A percentile compares a stretch with the other conserved stretches of the same genome.
phyloP scores from a whole-genome alignment of 2,113 vertebrate species.

The Craseonycteris thonglongyai region DNA sequence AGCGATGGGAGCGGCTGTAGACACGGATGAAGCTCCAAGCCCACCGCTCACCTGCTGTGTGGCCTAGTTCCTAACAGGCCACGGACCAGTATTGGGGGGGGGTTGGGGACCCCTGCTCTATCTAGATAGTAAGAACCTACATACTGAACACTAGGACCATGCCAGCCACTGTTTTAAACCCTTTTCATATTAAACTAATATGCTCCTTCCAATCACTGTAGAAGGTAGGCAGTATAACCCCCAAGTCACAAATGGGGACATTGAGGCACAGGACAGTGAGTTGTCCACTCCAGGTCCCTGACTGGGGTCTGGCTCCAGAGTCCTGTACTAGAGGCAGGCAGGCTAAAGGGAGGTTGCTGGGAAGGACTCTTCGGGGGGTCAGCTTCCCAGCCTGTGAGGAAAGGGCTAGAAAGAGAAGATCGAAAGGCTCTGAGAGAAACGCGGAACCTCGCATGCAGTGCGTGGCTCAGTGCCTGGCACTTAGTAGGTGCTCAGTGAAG shows the following conservation, averaged over 20 bases:
- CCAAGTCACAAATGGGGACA: not conserved
- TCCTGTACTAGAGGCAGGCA: not conserved
- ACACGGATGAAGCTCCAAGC: too few relatives aligned
- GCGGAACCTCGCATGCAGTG: fast-evolving
- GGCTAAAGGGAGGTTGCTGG: not conserved
- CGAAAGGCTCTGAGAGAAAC: too few relatives aligned
- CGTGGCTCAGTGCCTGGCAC: not conserved
- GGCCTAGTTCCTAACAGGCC: too few relatives aligned
- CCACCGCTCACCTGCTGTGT: too few relatives aligned
- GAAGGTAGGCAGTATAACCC: not conserved
- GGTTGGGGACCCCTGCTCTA: too few relatives aligned
- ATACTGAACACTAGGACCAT: too few relatives aligned
- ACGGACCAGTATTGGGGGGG: too few relatives aligned
- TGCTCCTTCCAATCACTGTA: not conserved
- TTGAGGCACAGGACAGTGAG: not conserved
- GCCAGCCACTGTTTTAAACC: not conserved
- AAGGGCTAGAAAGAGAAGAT: not conserved
- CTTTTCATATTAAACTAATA: not conserved
- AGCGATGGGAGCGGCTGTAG: too few relatives aligned
- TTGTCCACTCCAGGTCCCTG: not conserved
- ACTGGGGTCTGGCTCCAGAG: not conserved
- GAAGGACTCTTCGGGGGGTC: not conserved
- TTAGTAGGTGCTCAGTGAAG: not conserved
- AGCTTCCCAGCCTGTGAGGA: not conserved
- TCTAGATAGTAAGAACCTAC: not conserved